Evolutionary conservation across 1,140 invertebrate genomes (phyloP).

Genomic region (Drosophila parabipectinata): DNA sequence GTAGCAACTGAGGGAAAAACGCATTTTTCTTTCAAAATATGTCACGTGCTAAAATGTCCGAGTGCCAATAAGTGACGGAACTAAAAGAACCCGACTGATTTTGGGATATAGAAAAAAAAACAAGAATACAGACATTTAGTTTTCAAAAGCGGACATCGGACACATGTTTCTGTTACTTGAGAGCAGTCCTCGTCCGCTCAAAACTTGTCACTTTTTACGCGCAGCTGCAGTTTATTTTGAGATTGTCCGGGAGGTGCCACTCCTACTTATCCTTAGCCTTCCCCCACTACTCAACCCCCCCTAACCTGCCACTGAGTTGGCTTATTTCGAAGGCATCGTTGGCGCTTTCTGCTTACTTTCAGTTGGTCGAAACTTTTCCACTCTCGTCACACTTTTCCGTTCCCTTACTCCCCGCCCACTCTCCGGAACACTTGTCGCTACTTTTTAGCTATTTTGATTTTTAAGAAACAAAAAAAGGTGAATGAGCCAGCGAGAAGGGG

Average conservation of each 20-base stretch:
- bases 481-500: background rate
- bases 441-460: slow-evolving; percentile 82
- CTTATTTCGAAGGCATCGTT: slow-evolving; percentile 45
- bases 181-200: slow-evolving; percentile 32
- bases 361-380: slow-evolving; percentile 63
- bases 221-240: slow-evolving; percentile 81
- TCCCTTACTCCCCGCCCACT: slow-evolving; percentile 3
- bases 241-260: slow-evolving; percentile 70
- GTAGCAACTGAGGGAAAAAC: slow-evolving; percentile 11
- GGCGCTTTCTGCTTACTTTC: slow-evolving; percentile 53
- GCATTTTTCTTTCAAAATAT: slow-evolving; percentile 60
- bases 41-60: slow-evolving; percentile 69
- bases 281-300: slow-evolving; percentile 3
- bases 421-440: slow-evolving; percentile 73
- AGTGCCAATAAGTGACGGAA: slow-evolving; percentile 66
- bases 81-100: slow-evolving; percentile 11
- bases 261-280: slow-evolving; percentile 16
- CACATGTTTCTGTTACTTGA: slow-evolving; percentile 68
- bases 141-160: slow-evolving; percentile 27
- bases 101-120: background rate
- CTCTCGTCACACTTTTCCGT: slow-evolving; percentile 46
- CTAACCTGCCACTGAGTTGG: slow-evolving; percentile 1
- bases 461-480: slow-evolving; percentile 70
- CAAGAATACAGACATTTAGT: slow-evolving; percentile 10
- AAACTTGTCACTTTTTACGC: slow-evolving; percentile 81